Percentiles rank a stretch among this genome's conserved stretches.
phyloP scores from a whole-genome alignment of 2,113 vertebrate genomes.

The Cyprinodon brontotheroides region DNA sequence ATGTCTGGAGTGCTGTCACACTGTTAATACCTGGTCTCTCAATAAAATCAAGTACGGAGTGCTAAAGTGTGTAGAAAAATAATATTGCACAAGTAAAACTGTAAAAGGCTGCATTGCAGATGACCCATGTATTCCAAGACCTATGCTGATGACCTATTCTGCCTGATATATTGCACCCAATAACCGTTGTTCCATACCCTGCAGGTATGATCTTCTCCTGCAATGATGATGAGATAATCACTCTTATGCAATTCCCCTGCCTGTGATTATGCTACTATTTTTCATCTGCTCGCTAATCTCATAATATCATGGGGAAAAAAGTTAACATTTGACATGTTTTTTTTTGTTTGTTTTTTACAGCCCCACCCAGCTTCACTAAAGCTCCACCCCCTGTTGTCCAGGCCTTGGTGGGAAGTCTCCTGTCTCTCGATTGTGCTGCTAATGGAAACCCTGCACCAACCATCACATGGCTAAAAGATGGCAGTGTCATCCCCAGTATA shows the following conservation, averaged over 20 bases:
- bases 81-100: no score
- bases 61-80: no score
- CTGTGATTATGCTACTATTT: not conserved
- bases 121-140: no score
- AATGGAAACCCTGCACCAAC: constrained; percentile 85
- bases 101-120: no score
- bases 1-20: not conserved
- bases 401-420: constrained; percentile 71
- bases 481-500: constrained; percentile 66
- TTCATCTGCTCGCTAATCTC: not conserved
- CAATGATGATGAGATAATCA: not conserved
- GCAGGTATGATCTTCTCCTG: no score
- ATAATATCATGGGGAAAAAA: not conserved
- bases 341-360: constrained; percentile 62
- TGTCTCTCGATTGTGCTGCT: constrained; percentile 85
- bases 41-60: no score
- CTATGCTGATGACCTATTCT: no score
- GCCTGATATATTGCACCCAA: no score
- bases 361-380: constrained; percentile 85
- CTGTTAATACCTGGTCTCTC: not conserved
- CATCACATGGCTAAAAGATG: constrained; percentile 86
- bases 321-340: not conserved
- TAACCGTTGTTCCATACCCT: not conserved
- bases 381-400: constrained; percentile 83
- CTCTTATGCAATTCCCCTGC: no score